Evolutionary conservation across 2,888 invertebrate genomes (phyloP), one percentile per base, ranked within the genome.

Genomic region (Calameuta filiformis): DNA sequence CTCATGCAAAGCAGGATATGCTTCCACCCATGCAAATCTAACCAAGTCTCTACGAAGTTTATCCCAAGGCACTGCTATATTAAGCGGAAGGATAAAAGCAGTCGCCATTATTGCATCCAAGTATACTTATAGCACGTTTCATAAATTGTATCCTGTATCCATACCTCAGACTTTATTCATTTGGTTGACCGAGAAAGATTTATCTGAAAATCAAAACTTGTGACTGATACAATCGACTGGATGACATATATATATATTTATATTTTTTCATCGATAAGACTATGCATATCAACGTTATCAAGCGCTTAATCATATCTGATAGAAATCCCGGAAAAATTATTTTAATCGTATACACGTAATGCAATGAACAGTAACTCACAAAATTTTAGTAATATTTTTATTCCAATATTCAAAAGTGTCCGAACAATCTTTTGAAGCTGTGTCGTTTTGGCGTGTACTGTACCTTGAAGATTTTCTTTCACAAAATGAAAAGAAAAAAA

Each of bases 1-100:
- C 31, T 74, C 37, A 74, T 74, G 74, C 35, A 74, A 74, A 74
- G n/a, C 35, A 74, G 74, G 74, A 74, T 74, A 23, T 30, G 74
- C 71, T 15, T 30, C 71, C 34, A 34, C 34, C 71, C 71, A 71
- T 33, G 71, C 15, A 34, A 71, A 71, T 71, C 30, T 71, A 33
- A 71, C 56, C 56, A 3, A 56, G 56, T 23, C 56, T 56, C 23
- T 56, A 23, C 23, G 56, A 56, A 23, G 56, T 56, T 56, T 56
- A 56, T 56, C 23, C 0, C 56, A 56, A 56, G 23, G 56, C 56
- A 23, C 23, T 56, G 23, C 56, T 56, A 56, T 56, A 56, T 56
- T 56, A 56, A 56, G 23, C 56, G 56, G 23, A 56, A 56, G 56
- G 3, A 56, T 56, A 56, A 56, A 56, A 56, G 23, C 23, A 56